Base-by-base conservation (phyloP, 2,113 vertebrate genomes). In the Antidorcas marsupialis region DNA sequence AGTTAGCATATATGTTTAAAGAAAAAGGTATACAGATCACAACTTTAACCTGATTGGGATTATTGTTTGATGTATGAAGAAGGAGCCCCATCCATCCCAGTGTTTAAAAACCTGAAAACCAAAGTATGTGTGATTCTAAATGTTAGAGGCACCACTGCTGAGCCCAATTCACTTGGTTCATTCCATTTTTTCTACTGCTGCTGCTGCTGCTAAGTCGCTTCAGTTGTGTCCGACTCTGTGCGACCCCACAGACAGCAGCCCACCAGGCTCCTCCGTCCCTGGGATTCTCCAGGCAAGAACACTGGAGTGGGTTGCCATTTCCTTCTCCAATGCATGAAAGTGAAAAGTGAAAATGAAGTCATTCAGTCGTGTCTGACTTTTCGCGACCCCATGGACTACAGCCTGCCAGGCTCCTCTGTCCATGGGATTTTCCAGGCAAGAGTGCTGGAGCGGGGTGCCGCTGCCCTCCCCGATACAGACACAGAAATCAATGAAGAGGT, bases 351-450 rank as follows among this genome's bases (percentile, higher is more conserved):
- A 59, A 59, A 10, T 2, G 4, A 59, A 59, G 10, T 27, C 4
- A 0, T 0, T 27, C 25, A 59, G 57, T 59, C 57, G 4, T 59
- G 57, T 59, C 57, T 4, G 4, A 59, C 57, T 59, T 23, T 59
- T 59, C 0, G 2, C 1, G 0, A 27, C 10, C 57, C 25, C 57
- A 59, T 11, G 57, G 57, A 59, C 57, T 27, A 25, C 10, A 59
- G 25, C 57, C 25, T 1, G 27, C 57, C 57, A 12, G 57, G 25
- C 10, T 59, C 57, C 10, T 27, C 4, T 0, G 0, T 12, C 23
- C 23, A 27, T 12, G 25, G 57, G 25, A 59, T 27, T 59, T 59
- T 27, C 57, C 25, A 27, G 25, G 57, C 57, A 59, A 59, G 25
- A 59, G 10, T 27, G 11, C 25, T 59, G 57, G 10, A 27, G 57